Evolutionary conservation across 2,113 vertebrate species (phyloP).

Genomic region (Arizona elegans): DNA sequence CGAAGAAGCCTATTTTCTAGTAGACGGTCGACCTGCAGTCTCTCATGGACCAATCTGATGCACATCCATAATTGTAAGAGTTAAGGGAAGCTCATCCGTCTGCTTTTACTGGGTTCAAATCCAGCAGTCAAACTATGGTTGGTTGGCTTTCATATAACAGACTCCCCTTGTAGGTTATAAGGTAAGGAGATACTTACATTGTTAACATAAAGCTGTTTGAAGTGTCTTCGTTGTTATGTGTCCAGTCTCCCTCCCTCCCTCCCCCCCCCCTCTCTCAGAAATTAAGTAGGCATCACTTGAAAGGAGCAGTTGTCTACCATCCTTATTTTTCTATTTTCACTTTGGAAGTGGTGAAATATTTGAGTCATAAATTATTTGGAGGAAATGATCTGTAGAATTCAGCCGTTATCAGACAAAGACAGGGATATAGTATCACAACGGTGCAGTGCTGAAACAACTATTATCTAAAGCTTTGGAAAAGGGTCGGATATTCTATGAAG

Average conservation of each 20-base stretch:
- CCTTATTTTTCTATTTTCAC: background rate
- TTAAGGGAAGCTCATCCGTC: background rate
- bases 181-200: background rate
- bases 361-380: background rate
- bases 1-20: background rate
- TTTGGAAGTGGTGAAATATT: background rate
- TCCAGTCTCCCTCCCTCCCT: background rate
- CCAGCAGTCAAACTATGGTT: background rate
- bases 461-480: background rate
- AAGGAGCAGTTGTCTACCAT: background rate
- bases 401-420: background rate
- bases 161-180: constrained; percentile 13
- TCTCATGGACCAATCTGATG: background rate
- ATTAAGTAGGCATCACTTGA: background rate
- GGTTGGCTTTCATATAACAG: background rate
- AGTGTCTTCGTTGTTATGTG: background rate
- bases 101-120: background rate
- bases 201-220: background rate
- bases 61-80: background rate
- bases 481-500: too few species aligned
- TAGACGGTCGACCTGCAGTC: background rate
- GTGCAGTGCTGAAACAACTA: background rate
- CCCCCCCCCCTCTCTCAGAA: background rate
- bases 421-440: background rate
- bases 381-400: background rate